A percentile compares a stretch with the other conserved stretches of the same genome.
phyloP scores from a whole-genome alignment of 2,888 invertebrate genomes.

The Hydroisotoma schaefferi region DNA sequence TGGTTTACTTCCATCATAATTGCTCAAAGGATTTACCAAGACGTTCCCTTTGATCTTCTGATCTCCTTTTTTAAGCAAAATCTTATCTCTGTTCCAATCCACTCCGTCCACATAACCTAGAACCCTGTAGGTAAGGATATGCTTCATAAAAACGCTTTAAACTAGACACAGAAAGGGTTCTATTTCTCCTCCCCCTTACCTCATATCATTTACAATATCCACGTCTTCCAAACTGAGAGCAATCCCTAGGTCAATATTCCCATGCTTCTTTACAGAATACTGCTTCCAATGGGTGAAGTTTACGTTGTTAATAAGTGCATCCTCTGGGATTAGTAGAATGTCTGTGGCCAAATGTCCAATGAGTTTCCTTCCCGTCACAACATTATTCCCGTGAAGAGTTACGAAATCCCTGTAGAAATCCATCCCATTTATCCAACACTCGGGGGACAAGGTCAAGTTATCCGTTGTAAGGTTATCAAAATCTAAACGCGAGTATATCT shows the following conservation, averaged over 20 bases:
- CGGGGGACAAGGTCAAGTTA: neutral
- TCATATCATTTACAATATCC: slow-evolving; percentile 11
- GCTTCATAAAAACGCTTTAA: neutral
- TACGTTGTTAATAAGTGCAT: slow-evolving; percentile 26
- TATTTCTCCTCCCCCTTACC: no score
- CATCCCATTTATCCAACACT: slow-evolving; percentile 2
- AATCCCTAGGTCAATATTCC: slow-evolving; percentile 4
- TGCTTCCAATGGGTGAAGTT: slow-evolving; percentile 33
- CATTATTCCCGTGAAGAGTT: slow-evolving; percentile 28
- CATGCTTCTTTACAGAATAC: slow-evolving; percentile 7
- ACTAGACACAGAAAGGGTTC: no score
- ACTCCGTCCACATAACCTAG: slow-evolving; percentile 28
- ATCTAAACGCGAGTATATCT: neutral
- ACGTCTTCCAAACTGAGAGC: slow-evolving; percentile 12
- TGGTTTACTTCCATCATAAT: no score
- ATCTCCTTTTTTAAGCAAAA: slow-evolving; percentile 18
- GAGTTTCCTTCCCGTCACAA: slow-evolving; percentile 2
- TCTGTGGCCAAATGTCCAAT: neutral
- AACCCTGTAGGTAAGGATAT: slow-evolving; percentile 19
- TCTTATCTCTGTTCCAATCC: slow-evolving; percentile 3
- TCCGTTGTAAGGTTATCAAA: neutral
- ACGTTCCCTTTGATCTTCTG: slow-evolving; percentile 20
- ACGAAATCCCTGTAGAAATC: slow-evolving; percentile 22
- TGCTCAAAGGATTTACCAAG: no score
- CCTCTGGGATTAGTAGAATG: neutral